Base-by-base conservation (phyloP, 2,797 vertebrate species). In the Malacoraja senta region DNA sequence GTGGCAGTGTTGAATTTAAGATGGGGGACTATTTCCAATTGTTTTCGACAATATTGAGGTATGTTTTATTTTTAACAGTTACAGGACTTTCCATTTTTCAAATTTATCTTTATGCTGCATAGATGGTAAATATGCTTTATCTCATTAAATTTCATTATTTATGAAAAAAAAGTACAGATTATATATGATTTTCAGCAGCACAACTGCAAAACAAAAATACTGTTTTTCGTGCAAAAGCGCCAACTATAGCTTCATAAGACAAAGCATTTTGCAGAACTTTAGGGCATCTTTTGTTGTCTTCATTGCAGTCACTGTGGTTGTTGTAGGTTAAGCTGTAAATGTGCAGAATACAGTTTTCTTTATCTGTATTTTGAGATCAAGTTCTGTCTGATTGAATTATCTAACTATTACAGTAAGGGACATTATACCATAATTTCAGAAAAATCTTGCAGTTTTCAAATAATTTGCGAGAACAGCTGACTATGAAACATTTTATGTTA, bases 121-220 rank as follows among this genome's bases (percentile, higher is more conserved):
- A 29, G 15, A 74, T 29, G 35, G 76, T 72, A 92, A 92, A 53
- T 53, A 53, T 58, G 53, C 24, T 92, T 53, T 92, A 29, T 29
- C 90, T 92, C 44, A 92, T 53, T 92, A 74, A 26, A 92, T 92
- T 74, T 21, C 8, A 12, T 92, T 92, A 92, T 92, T 92, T 92
- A 92, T 92, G 53, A n/a, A 68, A 91, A 35, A 13, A 68, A 92
- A 72, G 26, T 71, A 92, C 68, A 76, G 90, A 92, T 91, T 91
- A 38, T 92, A 58, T 76, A 17, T 76, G 53, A 74, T 92, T 76
- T 74, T 92, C 44, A 58, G 35, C 90, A 92, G 38, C 71, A 21
- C 15, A 63, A 58, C 71, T 53, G 26, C 71, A 71, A 44, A 61
- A 17, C 32, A 32, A 65, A 90, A 68, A 21, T 21, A 90, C 38